phyloP scores from a whole-genome alignment of 2,888 invertebrate species.

The Altica lythri region DNA sequence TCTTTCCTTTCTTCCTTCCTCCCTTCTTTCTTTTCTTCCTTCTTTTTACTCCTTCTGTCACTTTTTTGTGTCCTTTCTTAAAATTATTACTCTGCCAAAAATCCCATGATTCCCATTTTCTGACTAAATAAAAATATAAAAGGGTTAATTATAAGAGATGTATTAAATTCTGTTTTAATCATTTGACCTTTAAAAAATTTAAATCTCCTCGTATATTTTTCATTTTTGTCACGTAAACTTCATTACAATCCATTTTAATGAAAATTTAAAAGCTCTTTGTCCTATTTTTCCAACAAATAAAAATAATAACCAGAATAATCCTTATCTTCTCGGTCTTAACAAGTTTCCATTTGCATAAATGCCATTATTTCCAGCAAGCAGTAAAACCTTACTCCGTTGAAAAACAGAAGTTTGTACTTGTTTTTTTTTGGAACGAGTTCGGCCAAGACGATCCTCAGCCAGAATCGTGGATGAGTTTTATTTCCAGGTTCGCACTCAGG shows the following conservation, averaged over 20 bases:
- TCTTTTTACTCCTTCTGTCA: no score
- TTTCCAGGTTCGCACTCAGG: not conserved
- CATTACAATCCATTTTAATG: conserved; percentile 16
- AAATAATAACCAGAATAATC: conserved; percentile 29
- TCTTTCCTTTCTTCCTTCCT: no score
- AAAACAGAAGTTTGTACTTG: conserved; percentile 28
- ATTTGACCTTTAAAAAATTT: no score
- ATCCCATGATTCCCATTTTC: no score
- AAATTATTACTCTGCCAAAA: no score
- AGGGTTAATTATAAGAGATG: no score
- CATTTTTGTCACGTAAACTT: conserved; percentile 16
- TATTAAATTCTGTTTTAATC: no score
- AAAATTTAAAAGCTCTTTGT: conserved; percentile 16
- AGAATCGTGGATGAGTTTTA: conserved; percentile 1
- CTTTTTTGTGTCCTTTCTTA: no score
- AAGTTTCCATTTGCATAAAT: conserved; percentile 30
- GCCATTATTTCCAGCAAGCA: conserved; percentile 29
- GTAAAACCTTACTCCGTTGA: conserved; percentile 24
- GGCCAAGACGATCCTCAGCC: conserved; percentile 19
- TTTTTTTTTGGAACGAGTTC: conserved; percentile 23
- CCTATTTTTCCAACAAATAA: conserved; percentile 12
- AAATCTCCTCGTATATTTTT: no score
- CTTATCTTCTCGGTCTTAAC: conserved; percentile 23
- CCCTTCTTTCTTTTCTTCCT: no score
- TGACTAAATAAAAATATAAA: no score